phyloP scores from a whole-genome alignment of 2,113 vertebrate genomes.

The Crypturellus undulatus region DNA sequence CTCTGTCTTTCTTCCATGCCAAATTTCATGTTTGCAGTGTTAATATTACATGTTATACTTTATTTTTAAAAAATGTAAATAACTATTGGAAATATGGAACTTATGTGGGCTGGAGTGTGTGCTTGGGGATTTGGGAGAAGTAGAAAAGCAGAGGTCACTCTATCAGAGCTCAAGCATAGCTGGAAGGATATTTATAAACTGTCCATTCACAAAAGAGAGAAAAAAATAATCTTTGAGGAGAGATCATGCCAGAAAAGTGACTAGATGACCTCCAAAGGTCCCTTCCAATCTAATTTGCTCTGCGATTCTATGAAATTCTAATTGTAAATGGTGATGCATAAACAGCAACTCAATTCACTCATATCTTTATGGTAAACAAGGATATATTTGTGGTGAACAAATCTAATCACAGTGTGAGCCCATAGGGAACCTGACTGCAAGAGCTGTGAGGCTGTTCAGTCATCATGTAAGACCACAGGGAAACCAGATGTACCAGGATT shows the following conservation, averaged over 20 bases:
- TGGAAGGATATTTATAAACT: conserved; percentile 20
- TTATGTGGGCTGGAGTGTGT: not conserved
- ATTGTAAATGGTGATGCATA: conserved; percentile 33
- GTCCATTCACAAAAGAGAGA: not conserved
- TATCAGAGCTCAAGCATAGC: not conserved
- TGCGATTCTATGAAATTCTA: conserved; percentile 60
- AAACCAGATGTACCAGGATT: conserved; percentile 74
- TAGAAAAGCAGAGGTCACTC: not conserved
- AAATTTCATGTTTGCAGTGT: not conserved
- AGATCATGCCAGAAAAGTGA: conserved; percentile 1
- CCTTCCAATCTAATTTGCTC: conserved; percentile 65
- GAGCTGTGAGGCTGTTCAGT: conserved; percentile 70
- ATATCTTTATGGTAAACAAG: conserved; percentile 48
- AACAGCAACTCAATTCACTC: conserved; percentile 36
- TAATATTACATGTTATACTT: not conserved
- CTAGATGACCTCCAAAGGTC: conserved; percentile 40
- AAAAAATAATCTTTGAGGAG: not conserved
- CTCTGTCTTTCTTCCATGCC: not conserved
- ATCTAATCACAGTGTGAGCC: conserved; percentile 71
- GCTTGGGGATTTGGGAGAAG: not conserved
- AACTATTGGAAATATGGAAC: not conserved
- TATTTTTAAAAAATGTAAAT: not conserved
- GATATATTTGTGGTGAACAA: conserved; percentile 68
- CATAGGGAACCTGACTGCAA: conserved; percentile 62
- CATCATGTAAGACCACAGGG: conserved; percentile 73